These are phyloP conservation scores for Lepisosteus osseus DNA, from an alignment of 2,113 vertebrate genomes.

Conservation along the genomic window DNA sequence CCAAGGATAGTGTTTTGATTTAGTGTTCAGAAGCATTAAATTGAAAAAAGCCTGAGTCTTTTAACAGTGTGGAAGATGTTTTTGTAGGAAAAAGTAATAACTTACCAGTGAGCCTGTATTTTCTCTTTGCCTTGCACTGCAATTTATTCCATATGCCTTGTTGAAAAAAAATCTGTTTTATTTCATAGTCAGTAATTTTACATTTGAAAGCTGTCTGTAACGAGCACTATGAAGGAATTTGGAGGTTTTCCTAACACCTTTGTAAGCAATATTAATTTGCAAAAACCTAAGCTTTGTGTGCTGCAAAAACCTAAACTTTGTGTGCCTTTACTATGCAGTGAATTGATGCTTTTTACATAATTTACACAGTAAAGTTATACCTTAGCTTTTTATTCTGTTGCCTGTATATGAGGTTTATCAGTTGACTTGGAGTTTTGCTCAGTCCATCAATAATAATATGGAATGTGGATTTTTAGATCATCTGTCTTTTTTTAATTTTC, in stretches of 20 bases:
- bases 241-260: constrained; percentile 6
- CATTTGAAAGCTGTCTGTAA: not conserved
- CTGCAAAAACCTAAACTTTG: not conserved
- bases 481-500: not conserved
- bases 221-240: constrained; percentile 7
- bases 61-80: constrained; percentile 40
- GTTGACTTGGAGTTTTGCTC: not conserved
- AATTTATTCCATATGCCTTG: constrained; percentile 47
- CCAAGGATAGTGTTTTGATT: not conserved
- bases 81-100: constrained; percentile 36
- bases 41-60: not conserved
- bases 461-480: constrained; percentile 1
- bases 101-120: constrained; percentile 40
- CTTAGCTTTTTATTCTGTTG: not conserved
- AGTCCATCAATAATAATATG: not conserved
- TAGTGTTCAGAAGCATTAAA: not conserved
- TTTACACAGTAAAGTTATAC: no score
- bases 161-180: not conserved
- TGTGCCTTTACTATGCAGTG: not conserved
- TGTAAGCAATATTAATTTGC: not conserved
- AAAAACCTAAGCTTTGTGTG: not conserved
- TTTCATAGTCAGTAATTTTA: not conserved
- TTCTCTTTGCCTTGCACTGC: constrained; percentile 25
- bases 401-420: not conserved
- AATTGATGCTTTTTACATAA: not conserved